Base-by-base conservation (phyloP, 2,888 invertebrate species). In the Trilocha varians region DNA sequence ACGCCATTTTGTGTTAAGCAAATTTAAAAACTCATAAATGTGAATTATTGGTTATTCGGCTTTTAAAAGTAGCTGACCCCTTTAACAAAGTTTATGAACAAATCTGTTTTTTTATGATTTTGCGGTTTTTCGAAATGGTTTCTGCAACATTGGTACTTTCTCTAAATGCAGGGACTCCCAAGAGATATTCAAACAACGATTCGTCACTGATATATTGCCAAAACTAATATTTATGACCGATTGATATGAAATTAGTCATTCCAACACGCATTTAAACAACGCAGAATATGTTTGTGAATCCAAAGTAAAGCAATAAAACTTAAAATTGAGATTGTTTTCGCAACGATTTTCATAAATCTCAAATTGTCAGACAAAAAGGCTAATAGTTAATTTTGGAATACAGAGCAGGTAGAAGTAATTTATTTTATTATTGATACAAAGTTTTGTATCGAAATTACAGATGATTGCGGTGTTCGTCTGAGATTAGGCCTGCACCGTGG, bases 391-490 rank as follows among this genome's bases (percentile, higher is more conserved):
- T 11, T 5, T n/a, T n/a, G n/a, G 36, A 11, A 36, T 25, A 25
- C 18, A n/a, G 41, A 46, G 41, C 45, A 47, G 49, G 41, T 18
- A 40, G 25, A 52, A 57, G 65, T 73, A 78, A 79, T 79, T 82
- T 80, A 66, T 79, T 78, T 77, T 70, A 75, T 75, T 80, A 79
- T 80, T 79, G 78, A 76, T 80, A 72, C 70, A 72, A 62, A 73
- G 70, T 82, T 79, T 77, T 72, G 78, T 72, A 61, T 67, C 53
- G 25, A 83, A 83, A 83, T 83, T 80, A 80, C 70, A 75, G 63
- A 76, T 79, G 79, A 82, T 83, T 65, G 68, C 55, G 52, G 53
- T 51, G 53, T 48, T 50, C 52, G 54, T 61, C 52, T 51, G 56
- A 52, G 53, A 52, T 52, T 53, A 62, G 61, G 57, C 58, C 47